Conservation (phyloP, 2,888 invertebrate genomes). For the Eupithecia tripunctaria region DNA sequence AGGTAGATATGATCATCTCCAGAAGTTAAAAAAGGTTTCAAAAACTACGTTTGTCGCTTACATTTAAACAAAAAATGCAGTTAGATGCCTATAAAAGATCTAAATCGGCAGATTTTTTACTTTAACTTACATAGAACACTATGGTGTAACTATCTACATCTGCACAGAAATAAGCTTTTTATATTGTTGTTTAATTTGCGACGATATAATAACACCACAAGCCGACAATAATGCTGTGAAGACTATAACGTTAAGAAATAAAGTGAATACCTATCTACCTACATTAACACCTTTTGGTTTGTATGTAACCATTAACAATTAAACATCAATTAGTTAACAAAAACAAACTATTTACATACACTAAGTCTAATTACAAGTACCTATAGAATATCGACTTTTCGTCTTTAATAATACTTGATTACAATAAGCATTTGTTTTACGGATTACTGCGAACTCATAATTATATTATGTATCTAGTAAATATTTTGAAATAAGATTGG, state of each 20-base stretch:
- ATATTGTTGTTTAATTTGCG: conserved; percentile 36
- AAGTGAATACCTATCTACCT: conserved; percentile 20
- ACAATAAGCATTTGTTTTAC: background rate
- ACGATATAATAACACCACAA: conserved; percentile 31
- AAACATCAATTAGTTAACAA: conserved; percentile 79
- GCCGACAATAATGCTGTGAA: conserved; percentile 41
- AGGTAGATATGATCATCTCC: conserved; percentile 63
- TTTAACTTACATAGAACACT: conserved; percentile 72
- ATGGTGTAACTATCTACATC: conserved; percentile 64
- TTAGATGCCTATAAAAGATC: conserved; percentile 72
- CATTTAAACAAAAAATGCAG: conserved; percentile 53
- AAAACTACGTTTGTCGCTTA: conserved; percentile 67
- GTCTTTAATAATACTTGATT: conserved; percentile 1
- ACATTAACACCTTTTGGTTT: conserved; percentile 56
- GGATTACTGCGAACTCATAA: background rate
- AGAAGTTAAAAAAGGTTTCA: conserved; percentile 66
- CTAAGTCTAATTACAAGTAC: conserved; percentile 49
- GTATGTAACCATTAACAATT: conserved; percentile 77
- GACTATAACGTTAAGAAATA: conserved; percentile 13
- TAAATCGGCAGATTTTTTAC: conserved; percentile 79
- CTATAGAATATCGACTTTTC: conserved; percentile 75
- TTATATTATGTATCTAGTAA: no score
- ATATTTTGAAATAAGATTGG: background rate
- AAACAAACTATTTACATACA: conserved; percentile 76
- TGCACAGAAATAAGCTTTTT: conserved; percentile 47